Base-by-base conservation (phyloP, 2,888 invertebrate species). In the Sarcophaga variegata region DNA sequence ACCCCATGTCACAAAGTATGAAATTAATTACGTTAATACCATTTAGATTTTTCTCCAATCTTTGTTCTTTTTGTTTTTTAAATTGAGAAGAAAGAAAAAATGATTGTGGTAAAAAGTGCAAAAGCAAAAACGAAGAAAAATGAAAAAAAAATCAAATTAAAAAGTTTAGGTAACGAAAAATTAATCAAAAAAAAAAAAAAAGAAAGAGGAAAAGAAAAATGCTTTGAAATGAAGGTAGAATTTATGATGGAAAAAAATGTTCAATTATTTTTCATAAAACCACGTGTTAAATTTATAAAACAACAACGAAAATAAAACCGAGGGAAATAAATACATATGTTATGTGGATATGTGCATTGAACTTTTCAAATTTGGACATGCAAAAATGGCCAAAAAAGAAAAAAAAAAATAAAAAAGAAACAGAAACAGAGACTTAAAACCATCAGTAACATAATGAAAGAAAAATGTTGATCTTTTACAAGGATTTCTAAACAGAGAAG, bases 21-120 rank as follows among this genome's bases (percentile, higher is more conserved):
- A 90, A 91, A 91, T 91, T 91, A 92, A 91, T 91, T 90, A 89
- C 89, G 86, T 83, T 90, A 91, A 91, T 91, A 88, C 89, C 84
- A 79, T 81, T 54, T 72, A 83, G 71, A 83, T 84, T 86, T 86
- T 37, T 37, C 20, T 37, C 3, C 0, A 37, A 37, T 8, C 37
- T 37, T 37, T 37, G 2, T 37, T 37, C 0, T 37, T 85, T 80
- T 86, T 69, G 25, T 78, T 69, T 64, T 25, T 60, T 17, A 10
- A 47, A 54, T 54, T 54, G 5, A 54, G 54, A 5, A 54, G 54
- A 17, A 14, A 2, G 2, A 69, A 66, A 10, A 77, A 67, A 76
- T 49, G 4, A 37, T 37, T 69, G 54, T 60, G 22, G 10, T 70
- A n/a, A 25, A 70, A 62, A 62, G 37, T 37, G 37, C 8, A 11